Conservation (phyloP, 2,888 invertebrate genomes). For the Cordilura impudica region DNA sequence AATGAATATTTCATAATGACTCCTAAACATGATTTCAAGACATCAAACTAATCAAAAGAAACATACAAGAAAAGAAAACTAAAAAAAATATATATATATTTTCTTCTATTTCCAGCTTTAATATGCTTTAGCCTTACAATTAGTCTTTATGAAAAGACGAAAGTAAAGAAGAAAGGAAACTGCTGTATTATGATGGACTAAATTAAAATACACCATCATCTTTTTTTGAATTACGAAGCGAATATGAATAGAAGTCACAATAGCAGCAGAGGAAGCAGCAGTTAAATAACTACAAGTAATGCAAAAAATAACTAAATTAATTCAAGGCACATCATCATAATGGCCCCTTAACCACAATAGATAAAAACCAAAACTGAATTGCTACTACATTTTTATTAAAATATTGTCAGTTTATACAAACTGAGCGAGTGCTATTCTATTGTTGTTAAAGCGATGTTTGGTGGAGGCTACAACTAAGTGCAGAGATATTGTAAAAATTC, state of each 20-base stretch:
- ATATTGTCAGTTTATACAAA: too few species aligned
- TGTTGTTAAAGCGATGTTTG: too few species aligned
- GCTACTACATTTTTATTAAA: too few species aligned
- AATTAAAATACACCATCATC: neutral
- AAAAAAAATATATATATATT: neutral
- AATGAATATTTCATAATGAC: conserved; percentile 28
- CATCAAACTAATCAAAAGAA: neutral
- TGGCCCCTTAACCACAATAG: conserved; percentile 2
- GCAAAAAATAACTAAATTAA: conserved; percentile 41
- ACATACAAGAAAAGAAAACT: neutral
- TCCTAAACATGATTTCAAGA: conserved; percentile 5
- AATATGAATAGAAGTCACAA: neutral
- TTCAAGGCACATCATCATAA: conserved; percentile 34
- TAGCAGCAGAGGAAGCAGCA: neutral
- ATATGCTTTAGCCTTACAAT: neutral
- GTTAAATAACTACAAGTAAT: neutral
- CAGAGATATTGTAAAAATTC: too few species aligned
- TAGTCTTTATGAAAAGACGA: neutral
- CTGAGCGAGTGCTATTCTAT: too few species aligned
- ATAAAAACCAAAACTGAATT: too few species aligned
- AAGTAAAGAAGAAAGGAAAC: neutral
- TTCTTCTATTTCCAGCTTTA: neutral
- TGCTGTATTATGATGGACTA: neutral
- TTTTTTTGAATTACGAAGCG: neutral
- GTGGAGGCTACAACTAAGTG: too few species aligned